Conservation (phyloP, 2,113 vertebrate species). For the Sorex araneus region DNA sequence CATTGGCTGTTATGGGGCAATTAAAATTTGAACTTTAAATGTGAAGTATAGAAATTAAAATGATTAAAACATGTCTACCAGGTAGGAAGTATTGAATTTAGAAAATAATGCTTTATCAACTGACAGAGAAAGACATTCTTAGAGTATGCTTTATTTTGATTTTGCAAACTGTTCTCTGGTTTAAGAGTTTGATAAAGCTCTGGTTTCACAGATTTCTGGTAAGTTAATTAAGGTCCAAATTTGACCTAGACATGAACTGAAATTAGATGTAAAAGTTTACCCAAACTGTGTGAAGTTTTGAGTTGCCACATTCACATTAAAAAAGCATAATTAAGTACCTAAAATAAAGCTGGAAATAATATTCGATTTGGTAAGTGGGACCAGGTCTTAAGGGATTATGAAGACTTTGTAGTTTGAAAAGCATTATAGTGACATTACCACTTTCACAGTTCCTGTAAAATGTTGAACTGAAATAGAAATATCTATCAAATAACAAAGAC, state of each 20-base stretch:
- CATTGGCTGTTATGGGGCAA: slow-evolving; percentile 18
- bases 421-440: not conserved
- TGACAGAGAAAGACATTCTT: slow-evolving; percentile 19
- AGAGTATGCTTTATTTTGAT: not conserved
- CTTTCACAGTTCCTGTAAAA: slow-evolving; percentile 37
- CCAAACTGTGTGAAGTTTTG: slow-evolving; percentile 46
- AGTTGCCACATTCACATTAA: not conserved
- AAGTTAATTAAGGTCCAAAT: slow-evolving; percentile 45
- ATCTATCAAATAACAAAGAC: slow-evolving; percentile 50
- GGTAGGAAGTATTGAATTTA: slow-evolving; percentile 49
- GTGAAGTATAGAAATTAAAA: slow-evolving; percentile 54
- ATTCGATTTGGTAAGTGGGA: slow-evolving; percentile 54
- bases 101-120: slow-evolving; percentile 73
- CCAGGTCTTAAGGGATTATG: slow-evolving; percentile 2
- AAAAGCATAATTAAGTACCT: slow-evolving; percentile 41
- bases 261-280: slow-evolving; percentile 13
- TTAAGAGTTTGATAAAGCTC: not conserved
- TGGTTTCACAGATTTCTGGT: not conserved
- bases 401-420: slow-evolving; percentile 54
- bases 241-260: slow-evolving; percentile 37
- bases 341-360: slow-evolving; percentile 50
- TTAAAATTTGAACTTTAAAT: slow-evolving; percentile 75
- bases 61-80: slow-evolving; percentile 68
- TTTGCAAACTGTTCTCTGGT: not conserved
- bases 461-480: slow-evolving; percentile 40